phyloP scores from a whole-genome alignment of 1,140 invertebrate species.

The Neodiprion fabricii region DNA sequence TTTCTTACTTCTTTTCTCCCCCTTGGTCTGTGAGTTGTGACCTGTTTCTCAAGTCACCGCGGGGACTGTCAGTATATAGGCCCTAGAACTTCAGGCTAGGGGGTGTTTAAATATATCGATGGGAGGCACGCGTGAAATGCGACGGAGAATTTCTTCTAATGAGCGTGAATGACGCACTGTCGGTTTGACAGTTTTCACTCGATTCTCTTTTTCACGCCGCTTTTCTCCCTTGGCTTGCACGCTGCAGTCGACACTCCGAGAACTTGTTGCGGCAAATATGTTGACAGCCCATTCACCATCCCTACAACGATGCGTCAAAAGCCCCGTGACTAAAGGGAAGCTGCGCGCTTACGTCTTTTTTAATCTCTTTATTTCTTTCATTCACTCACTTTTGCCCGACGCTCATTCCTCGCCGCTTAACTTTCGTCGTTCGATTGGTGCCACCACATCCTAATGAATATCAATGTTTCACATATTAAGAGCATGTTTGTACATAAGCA shows the following conservation, averaged over 20 bases:
- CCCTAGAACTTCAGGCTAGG: slow-evolving; percentile 19
- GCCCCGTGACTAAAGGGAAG: slow-evolving; percentile 32
- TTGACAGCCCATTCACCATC: slow-evolving; percentile 49
- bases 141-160: slow-evolving; percentile 36
- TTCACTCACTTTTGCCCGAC: background rate
- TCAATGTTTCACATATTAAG: background rate
- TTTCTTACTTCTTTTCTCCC: background rate
- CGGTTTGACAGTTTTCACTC: slow-evolving; percentile 27
- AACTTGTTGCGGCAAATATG: slow-evolving; percentile 44
- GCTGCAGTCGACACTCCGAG: slow-evolving; percentile 18
- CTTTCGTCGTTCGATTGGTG: background rate
- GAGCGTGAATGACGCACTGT: slow-evolving; percentile 44
- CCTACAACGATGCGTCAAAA: slow-evolving; percentile 22
- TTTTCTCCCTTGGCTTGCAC: slow-evolving; percentile 16
- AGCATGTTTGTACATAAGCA: background rate
- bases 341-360: slow-evolving; percentile 5
- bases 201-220: slow-evolving; percentile 16
- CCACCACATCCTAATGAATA: no score
- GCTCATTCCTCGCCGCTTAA: background rate
- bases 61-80: slow-evolving; percentile 27
- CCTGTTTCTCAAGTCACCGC: background rate
- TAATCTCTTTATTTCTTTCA: slow-evolving; percentile 13
- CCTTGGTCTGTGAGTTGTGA: background rate
- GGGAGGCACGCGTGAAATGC: slow-evolving; percentile 32
- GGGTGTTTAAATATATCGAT: slow-evolving; percentile 17